Evolutionary conservation across 2,888 invertebrate genomes (phyloP).

Genomic region (Troides oblongomaculatus): DNA sequence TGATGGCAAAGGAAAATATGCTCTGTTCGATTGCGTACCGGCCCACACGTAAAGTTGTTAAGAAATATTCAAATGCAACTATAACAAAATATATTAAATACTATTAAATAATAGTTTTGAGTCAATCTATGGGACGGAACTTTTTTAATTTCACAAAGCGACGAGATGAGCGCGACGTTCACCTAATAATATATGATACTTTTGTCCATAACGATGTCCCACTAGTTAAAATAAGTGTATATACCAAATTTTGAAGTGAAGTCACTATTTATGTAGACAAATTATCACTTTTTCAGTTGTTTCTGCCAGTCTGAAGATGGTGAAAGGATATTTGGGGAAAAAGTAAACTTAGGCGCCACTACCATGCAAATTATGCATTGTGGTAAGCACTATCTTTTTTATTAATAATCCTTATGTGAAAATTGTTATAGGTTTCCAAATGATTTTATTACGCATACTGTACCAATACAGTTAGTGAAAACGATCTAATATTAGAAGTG

Average conservation of each 20-base stretch:
- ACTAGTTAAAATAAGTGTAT: too few species aligned
- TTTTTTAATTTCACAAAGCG: too few species aligned
- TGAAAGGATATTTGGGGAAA: slow-evolving; percentile 84
- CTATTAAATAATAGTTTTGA: neutral
- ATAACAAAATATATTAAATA: neutral
- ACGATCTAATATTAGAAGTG: neutral
- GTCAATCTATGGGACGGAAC: too few species aligned
- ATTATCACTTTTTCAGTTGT: slow-evolving; percentile 68
- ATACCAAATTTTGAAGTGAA: too few species aligned
- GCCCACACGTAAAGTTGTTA: slow-evolving; percentile 81
- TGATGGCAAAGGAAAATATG: slow-evolving; percentile 82
- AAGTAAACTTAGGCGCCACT: slow-evolving; percentile 62
- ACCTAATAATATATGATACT: too few species aligned
- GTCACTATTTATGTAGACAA: too few species aligned
- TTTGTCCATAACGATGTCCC: too few species aligned
- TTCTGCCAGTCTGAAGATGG: slow-evolving; percentile 83
- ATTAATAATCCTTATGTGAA: neutral
- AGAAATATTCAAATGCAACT: neutral
- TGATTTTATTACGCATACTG: neutral
- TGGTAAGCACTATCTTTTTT: slow-evolving; percentile 57
- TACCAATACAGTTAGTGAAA: neutral
- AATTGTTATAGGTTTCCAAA: neutral
- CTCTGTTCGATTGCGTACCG: slow-evolving; percentile 80
- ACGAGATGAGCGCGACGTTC: too few species aligned
- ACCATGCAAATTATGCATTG: slow-evolving; percentile 77